A percentile compares a stretch with the other conserved stretches of the same genome.
Conservation (phyloP, 2,113 vertebrate species). For the Xenopus tropicalis region DNA sequence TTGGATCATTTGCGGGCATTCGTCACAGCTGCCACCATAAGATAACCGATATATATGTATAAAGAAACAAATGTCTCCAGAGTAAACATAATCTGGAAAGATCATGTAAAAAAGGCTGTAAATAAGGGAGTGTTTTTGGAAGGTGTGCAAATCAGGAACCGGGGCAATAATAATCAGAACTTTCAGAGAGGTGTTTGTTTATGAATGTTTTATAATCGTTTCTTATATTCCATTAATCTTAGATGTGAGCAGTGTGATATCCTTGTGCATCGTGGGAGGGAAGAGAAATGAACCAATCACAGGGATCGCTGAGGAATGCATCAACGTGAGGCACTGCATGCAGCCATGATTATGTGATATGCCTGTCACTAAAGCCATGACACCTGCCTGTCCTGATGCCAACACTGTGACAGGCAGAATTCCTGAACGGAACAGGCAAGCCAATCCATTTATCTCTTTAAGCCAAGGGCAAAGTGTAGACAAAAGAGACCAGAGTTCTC, state of each 20-base stretch:
- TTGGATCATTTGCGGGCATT: too few relatives aligned
- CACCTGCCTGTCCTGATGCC: conserved; percentile 17
- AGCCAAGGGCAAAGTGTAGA: background rate
- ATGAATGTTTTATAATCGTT: too few relatives aligned
- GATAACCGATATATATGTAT: too few relatives aligned
- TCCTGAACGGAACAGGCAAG: background rate
- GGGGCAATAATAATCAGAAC: too few relatives aligned
- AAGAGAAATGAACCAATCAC: background rate
- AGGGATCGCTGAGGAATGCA: conserved; percentile 6
- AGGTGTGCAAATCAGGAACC: too few relatives aligned
- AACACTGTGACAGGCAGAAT: background rate
- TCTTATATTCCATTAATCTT: too few relatives aligned
- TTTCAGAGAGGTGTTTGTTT: too few relatives aligned
- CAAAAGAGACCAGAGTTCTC: background rate
- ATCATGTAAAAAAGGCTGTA: too few relatives aligned
- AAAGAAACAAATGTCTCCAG: too few relatives aligned
- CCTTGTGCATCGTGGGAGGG: conserved; percentile 12
- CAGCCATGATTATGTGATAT: background rate
- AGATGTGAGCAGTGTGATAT: background rate
- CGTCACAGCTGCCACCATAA: too few relatives aligned
- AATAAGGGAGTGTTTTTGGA: too few relatives aligned
- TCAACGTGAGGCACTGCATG: conserved; percentile 23
- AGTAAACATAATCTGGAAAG: too few relatives aligned
- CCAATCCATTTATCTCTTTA: background rate
- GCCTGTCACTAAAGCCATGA: background rate